Evolutionary conservation across 2,797 vertebrate species (phyloP), one percentile per base, ranked within the genome.

Genomic region (Valencia hispanica): DNA sequence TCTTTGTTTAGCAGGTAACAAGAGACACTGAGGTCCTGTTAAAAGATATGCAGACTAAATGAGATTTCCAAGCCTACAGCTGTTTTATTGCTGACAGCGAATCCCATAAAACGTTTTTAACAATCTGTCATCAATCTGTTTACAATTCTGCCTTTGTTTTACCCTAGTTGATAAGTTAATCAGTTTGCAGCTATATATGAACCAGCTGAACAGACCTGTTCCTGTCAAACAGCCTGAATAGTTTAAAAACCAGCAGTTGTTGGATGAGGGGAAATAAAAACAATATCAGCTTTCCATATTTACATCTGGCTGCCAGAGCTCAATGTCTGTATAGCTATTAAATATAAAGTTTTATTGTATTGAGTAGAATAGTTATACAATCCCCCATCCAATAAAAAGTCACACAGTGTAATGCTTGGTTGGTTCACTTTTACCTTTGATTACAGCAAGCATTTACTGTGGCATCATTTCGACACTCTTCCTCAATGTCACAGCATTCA

Each of bases 61-160:
- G 12, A 15, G 30, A 36, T 70, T 51, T 34, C 69, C 32, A 32
- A 51, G 22, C 32, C 30, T 5, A 51, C 30, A 51, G 30, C 47
- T 51, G 69, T 70, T 70, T 70, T 51, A 70, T 50, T 51, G 69
- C 20, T 36, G 47, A 70, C 69, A 70, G 18, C 18, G 5, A 12
- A 36, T 50, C 20, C 32, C 48, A 32, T 18, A 32, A 50, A 70
- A 32, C 17, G 15, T 34, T 48, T 66, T 70, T 18, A 47, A 30
- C 68, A 47, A 45, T 69, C 27, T 69, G 68, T 45, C 41, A 48
- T 48, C 45, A 32, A 32, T 48, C 43, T 34, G 68, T 70, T 30
- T 32, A 48, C 47, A 48, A 17, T 48, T 32, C 45, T 32, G 43
- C 0, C 4, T 5, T 32, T 50, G 14, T 70, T 70, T 70, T 32